A percentile compares a stretch with the other conserved stretches of the same genome.
phyloP scores from a whole-genome alignment of 1,140 invertebrate species.

The Plodia interpunctella region DNA sequence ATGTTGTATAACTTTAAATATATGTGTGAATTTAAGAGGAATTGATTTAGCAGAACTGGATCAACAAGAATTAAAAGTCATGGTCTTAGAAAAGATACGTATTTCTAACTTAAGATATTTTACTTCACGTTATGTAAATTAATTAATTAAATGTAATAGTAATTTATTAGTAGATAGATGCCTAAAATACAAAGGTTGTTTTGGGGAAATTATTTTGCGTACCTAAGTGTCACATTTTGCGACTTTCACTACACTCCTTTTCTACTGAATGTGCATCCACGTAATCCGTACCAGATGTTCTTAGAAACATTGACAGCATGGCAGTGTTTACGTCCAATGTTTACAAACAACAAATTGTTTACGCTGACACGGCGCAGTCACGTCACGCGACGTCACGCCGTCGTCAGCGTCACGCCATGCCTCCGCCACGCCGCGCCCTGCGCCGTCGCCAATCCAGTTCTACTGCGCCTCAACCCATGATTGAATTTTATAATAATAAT shows the following conservation, averaged over 20 bases:
- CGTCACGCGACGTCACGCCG: constrained; percentile 48
- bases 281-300: neutral
- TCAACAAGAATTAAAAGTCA: too few relatives aligned
- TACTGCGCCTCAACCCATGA: constrained; percentile 46
- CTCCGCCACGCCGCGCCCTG: constrained; percentile 27
- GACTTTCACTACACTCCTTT: neutral
- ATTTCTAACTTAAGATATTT: too few relatives aligned
- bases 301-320: constrained; percentile 31
- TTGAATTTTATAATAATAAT: constrained; percentile 13
- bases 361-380: constrained; percentile 41
- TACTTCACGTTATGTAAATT: too few relatives aligned
- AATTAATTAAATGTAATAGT: too few relatives aligned
- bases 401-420: constrained; percentile 45
- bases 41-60: too few relatives aligned
- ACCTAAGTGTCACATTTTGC: too few relatives aligned
- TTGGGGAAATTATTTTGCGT: too few relatives aligned
- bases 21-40: too few relatives aligned
- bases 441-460: constrained; percentile 46
- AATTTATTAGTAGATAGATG: too few relatives aligned
- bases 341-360: constrained; percentile 70
- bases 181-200: too few relatives aligned
- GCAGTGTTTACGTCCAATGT: constrained; percentile 60
- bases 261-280: neutral
- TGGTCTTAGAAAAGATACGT: too few relatives aligned
- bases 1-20: too few relatives aligned